Percentiles rank a stretch among this genome's conserved stretches.
Conservation (phyloP, 2,888 invertebrate species). For the Xanthia togata region DNA sequence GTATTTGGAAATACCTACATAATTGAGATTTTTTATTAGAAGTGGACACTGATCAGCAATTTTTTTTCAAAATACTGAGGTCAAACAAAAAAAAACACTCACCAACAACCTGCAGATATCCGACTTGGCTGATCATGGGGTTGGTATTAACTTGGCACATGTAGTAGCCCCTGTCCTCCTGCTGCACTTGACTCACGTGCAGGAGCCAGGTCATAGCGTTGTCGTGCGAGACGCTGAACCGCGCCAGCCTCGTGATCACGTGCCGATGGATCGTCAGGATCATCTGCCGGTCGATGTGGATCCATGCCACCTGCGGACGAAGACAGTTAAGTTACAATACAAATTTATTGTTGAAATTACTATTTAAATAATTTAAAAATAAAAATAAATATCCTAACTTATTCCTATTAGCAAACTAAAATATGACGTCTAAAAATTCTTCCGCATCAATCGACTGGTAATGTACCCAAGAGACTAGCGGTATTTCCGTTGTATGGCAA, state of each 20-base stretch:
- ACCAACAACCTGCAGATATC: slow-evolving; percentile 98
- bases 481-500: background rate
- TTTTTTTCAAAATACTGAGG: background rate
- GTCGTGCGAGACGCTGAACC: slow-evolving; percentile 97
- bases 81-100: slow-evolving; percentile 77
- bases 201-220: slow-evolving; percentile 97
- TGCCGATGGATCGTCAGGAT: slow-evolving; percentile 97
- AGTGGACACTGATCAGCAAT: background rate
- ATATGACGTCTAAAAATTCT: background rate
- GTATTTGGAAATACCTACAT: background rate
- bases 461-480: background rate
- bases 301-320: slow-evolving; percentile 96
- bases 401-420: background rate
- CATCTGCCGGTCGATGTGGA: slow-evolving; percentile 98
- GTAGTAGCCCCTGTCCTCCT: slow-evolving; percentile 97
- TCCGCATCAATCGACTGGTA: background rate
- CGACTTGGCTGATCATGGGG: slow-evolving; percentile 98
- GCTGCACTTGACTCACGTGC: slow-evolving; percentile 97
- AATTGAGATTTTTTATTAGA: background rate
- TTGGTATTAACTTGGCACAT: slow-evolving; percentile 97
- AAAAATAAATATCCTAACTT: background rate
- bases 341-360: background rate
- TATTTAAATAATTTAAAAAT: background rate
- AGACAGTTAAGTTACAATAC: background rate
- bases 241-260: slow-evolving; percentile 96